Base-by-base conservation (phyloP, 92 coral and sea anemone species). In the Phenganax stokvisi region DNA sequence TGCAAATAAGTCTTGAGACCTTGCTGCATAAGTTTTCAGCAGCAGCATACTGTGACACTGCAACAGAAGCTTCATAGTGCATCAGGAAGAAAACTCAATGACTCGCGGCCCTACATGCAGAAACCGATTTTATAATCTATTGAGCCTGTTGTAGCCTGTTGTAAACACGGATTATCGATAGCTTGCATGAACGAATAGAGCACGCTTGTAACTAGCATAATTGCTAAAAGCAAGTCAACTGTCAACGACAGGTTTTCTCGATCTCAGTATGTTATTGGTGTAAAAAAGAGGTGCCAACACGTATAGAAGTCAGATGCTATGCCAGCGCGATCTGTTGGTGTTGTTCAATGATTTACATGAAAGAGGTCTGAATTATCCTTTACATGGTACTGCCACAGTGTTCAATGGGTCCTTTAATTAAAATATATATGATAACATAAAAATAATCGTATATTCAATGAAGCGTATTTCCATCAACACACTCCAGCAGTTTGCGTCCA, bases 71-170 rank as follows among this genome's bases (percentile, higher is more conserved):
- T 37, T n/a, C 5, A 30, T 27, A 37, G 20, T 68, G 6, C 53
- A 68, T 30, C 73, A 68, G 73, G 73, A 29, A 68, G 73, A 68
- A 68, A 68, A 66, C 31, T 30, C 72, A 51, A 16, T 10, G 72
- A 51, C 25, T 51, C 6, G 72, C 72, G 31, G 47, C 53, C 47
- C 16, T 68, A 28, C 47, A 20, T 64, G 30, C 8, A 64, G 0
- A 61, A 12, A 11, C 17, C 70, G 10, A 68, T 68, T 51, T 12
- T 68, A 68, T 68, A 17, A 64, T 64, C 31, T 64, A 64, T 7
- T 64, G 54, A 68, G 15, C 53, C 51, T 37, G 31, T 30, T 68
- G 54, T 61, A 68, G 15, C 53, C 51, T 37, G 31, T 30, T 68
- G 54, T 61, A 17, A 61, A 61, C 67, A 61, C 67, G 25, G 25